Evolutionary conservation across 2,888 invertebrate species (phyloP).

Genomic region (Abrostola triplasia): DNA sequence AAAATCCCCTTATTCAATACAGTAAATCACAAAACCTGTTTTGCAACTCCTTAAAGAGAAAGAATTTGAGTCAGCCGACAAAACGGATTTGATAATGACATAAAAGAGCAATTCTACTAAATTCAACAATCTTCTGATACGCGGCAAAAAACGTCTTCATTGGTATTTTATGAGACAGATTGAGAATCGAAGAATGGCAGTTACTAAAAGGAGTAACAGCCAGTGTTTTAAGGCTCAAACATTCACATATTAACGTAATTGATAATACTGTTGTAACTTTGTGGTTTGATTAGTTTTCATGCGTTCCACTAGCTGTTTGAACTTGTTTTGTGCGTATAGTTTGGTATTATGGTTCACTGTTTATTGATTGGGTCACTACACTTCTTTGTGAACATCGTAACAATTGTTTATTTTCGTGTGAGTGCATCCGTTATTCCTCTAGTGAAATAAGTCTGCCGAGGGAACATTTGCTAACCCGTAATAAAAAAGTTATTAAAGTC

Average conservation of each 20-base stretch:
- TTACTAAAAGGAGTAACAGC: slow-evolving; percentile 13
- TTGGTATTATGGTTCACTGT: too few species aligned
- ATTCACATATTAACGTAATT: neutral
- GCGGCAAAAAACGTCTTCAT: slow-evolving; percentile 47
- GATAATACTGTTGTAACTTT: neutral
- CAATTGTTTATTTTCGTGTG: too few species aligned
- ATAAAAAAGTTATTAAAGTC: too few species aligned
- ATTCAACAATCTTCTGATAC: slow-evolving; percentile 46
- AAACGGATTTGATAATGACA: slow-evolving; percentile 58
- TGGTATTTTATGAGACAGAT: slow-evolving; percentile 38
- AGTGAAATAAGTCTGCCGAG: too few species aligned
- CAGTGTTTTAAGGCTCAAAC: neutral
- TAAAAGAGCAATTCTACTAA: slow-evolving; percentile 58
- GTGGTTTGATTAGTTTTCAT: too few species aligned
- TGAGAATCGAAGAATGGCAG: slow-evolving; percentile 21
- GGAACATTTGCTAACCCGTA: too few species aligned
- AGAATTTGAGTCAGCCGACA: slow-evolving; percentile 51
- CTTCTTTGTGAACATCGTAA: too few species aligned
- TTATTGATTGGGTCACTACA: too few species aligned
- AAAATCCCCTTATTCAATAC: slow-evolving; percentile 46
- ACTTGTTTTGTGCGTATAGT: too few species aligned
- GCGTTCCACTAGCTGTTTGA: too few species aligned
- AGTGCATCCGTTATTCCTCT: too few species aligned
- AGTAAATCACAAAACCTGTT: slow-evolving; percentile 52
- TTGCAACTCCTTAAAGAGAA: slow-evolving; percentile 38